These are phyloP conservation scores for Astropecten irregularis DNA, from an alignment of 53 echinoderm and acorn worm species.

Conservation along the genomic window DNA sequence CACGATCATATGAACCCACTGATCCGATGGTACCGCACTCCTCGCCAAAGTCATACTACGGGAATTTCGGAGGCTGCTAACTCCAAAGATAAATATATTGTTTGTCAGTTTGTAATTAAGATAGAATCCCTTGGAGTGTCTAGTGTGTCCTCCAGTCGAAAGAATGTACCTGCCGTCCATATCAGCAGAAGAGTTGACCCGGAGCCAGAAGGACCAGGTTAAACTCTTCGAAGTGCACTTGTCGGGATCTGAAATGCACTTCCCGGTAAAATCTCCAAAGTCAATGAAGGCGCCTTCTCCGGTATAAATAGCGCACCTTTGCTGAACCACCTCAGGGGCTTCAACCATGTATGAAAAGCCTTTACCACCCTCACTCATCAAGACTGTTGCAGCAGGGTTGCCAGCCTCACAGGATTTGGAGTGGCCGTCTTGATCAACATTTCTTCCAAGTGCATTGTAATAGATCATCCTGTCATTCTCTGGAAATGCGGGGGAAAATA, in stretches of 20 bases:
- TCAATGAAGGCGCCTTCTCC: background rate
- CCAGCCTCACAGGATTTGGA: background rate
- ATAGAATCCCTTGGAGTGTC: no score
- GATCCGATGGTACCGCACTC: no score
- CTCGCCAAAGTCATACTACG: no score
- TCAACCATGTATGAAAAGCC: background rate
- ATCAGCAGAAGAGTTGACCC: background rate
- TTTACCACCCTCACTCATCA: background rate
- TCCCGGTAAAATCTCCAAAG: background rate
- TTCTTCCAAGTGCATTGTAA: background rate
- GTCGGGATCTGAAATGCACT: background rate
- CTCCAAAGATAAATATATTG: no score
- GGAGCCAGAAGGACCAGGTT: constrained; percentile 9
- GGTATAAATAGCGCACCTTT: background rate
- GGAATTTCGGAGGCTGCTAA: no score
- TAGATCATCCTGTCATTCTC: background rate
- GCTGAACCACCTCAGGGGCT: background rate
- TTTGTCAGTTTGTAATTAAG: no score
- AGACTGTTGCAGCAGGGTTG: background rate
- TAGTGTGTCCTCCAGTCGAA: background rate
- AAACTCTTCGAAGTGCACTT: background rate
- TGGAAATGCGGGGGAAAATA: no score
- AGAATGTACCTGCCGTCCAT: background rate
- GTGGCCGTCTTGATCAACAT: background rate
- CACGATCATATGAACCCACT: no score